Conservation (phyloP, 2,113 vertebrate genomes). For the Oreocharis arfaki region DNA sequence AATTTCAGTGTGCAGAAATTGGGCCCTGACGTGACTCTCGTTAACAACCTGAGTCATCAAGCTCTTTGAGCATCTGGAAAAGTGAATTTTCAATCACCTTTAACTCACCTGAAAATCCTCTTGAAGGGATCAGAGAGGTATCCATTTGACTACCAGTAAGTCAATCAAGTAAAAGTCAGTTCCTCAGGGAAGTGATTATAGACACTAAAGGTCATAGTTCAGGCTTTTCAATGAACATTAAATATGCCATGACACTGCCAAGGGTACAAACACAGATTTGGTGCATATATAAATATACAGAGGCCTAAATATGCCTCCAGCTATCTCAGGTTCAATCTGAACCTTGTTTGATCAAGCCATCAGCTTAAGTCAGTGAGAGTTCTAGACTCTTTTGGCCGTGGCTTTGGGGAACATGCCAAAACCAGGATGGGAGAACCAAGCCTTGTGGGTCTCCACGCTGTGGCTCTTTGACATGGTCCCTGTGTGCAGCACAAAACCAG, state of each 20-base stretch:
- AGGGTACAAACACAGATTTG: background rate
- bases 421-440: background rate
- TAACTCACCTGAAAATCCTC: background rate
- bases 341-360: background rate
- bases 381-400: background rate
- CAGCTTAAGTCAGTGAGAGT: background rate
- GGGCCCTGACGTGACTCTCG: rapidly evolving
- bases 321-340: background rate
- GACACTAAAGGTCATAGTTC: background rate
- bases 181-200: background rate
- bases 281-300: background rate
- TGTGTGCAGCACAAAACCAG: background rate
- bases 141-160: background rate
- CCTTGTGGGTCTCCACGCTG: background rate
- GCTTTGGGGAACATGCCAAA: background rate
- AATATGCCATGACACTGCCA: background rate
- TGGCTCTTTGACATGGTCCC: background rate
- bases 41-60: background rate
- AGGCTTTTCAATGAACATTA: background rate
- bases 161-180: background rate
- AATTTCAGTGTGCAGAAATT: background rate
- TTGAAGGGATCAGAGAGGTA: background rate
- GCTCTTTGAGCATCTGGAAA: background rate
- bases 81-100: background rate
- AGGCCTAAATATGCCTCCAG: background rate